A percentile compares a stretch with the other conserved stretches of the same genome.
Evolutionary conservation across 2,888 invertebrate genomes (phyloP).

Genomic region (Thelaira solivaga): DNA sequence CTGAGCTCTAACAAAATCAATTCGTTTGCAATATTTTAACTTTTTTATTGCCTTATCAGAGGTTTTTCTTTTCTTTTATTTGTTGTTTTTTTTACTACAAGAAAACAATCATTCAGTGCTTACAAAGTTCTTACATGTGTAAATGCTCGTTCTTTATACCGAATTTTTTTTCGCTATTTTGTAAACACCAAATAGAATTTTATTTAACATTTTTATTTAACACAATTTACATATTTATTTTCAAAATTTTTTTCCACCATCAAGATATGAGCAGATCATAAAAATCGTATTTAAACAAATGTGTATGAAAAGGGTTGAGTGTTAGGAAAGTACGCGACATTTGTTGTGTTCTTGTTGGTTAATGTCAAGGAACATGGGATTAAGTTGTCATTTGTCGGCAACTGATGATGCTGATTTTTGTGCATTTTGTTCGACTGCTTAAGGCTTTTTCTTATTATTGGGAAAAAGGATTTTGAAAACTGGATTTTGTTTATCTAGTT

Average conservation of each 20-base stretch:
- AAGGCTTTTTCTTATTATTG: conserved; percentile 60
- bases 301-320: conserved; percentile 36
- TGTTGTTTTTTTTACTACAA: too few relatives aligned
- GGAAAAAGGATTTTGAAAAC: conserved; percentile 64
- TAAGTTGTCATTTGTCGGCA: conserved; percentile 61
- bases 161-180: conserved; percentile 19
- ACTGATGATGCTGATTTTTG: conserved; percentile 58
- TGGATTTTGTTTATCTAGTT: conserved; percentile 46
- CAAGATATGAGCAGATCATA: not conserved
- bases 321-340: conserved; percentile 26
- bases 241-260: not conserved
- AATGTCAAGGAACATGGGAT: conserved; percentile 52
- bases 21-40: conserved; percentile 29
- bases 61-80: too few relatives aligned
- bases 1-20: conserved; percentile 67
- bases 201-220: conserved; percentile 48
- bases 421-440: conserved; percentile 20
- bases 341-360: conserved; percentile 23
- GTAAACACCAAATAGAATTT: conserved; percentile 36
- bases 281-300: conserved; percentile 29
- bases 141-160: conserved; percentile 18
- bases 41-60: too few relatives aligned
- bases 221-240: conserved; percentile 48
- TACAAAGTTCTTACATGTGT: conserved; percentile 53
- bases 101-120: conserved; percentile 39